These are phyloP conservation scores for Nanger granti DNA, from an alignment of 2,113 vertebrate species.

Conservation along the genomic window DNA sequence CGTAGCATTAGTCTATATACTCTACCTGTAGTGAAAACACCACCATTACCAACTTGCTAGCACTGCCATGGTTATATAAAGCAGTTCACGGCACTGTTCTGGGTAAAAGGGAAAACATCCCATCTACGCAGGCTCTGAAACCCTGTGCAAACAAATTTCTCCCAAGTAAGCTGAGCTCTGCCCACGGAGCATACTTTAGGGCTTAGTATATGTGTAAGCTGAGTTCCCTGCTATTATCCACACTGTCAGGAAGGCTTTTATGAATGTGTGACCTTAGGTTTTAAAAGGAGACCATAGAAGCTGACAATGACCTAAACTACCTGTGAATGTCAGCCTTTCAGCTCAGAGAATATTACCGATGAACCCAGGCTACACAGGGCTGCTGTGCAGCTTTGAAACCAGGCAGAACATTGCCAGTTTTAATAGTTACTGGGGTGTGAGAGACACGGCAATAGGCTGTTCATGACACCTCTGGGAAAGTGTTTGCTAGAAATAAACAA, in stretches of 20 bases:
- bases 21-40: background rate
- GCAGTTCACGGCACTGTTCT: background rate
- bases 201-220: constrained; percentile 30
- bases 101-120: constrained; percentile 37
- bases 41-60: background rate
- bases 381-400: background rate
- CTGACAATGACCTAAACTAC: constrained; percentile 45
- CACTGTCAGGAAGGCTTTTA: constrained; percentile 39
- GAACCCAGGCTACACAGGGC: background rate
- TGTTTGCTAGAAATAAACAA: constrained; percentile 42
- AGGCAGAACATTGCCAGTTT: background rate
- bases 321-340: constrained; percentile 34
- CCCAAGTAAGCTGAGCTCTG: constrained; percentile 16
- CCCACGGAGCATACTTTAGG: constrained; percentile 44
- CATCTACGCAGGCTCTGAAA: constrained; percentile 27
- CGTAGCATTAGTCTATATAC: background rate
- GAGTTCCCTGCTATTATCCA: background rate
- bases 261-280: constrained; percentile 50
- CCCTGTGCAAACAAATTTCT: constrained; percentile 24
- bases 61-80: background rate
- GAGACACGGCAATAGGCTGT: background rate
- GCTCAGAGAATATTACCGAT: background rate
- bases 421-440: constrained; percentile 24
- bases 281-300: constrained; percentile 48
- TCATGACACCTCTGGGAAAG: constrained; percentile 33